Conservation (phyloP, 2,113 vertebrate species). For the Oreochromis niloticus region DNA sequence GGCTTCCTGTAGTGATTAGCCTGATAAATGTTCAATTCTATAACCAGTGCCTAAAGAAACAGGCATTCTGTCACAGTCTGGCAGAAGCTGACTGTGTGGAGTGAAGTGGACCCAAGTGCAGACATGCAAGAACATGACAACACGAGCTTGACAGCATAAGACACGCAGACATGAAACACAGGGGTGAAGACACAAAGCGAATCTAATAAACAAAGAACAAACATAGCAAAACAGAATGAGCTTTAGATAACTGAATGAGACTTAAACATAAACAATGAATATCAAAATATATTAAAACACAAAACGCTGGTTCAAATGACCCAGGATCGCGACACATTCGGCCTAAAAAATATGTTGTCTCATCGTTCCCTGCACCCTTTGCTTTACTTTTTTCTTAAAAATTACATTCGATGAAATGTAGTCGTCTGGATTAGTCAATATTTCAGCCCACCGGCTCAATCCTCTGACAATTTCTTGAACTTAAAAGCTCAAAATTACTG, state of each 20-base stretch:
- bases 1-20: not conserved
- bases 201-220: not conserved
- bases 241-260: not conserved
- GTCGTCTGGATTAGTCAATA: not conserved
- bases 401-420: not conserved
- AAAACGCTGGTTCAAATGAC: not conserved
- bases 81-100: not conserved
- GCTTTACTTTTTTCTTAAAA: not conserved
- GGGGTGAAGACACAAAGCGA: not conserved
- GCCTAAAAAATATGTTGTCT: not conserved
- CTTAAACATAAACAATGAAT: not conserved
- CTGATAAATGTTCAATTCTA: not conserved
- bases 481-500: not conserved
- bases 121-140: not conserved
- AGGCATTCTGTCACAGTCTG: not conserved
- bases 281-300: not conserved
- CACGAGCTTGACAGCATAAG: too few species aligned
- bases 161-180: not conserved
- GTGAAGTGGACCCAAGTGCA: not conserved
- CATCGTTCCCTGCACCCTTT: rapidly evolving
- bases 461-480: not conserved
- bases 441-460: not conserved
- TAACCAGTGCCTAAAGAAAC: not conserved
- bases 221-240: not conserved
- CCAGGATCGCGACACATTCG: not conserved